phyloP scores from a whole-genome alignment of 2,888 invertebrate genomes.

The Lasius platythorax region DNA sequence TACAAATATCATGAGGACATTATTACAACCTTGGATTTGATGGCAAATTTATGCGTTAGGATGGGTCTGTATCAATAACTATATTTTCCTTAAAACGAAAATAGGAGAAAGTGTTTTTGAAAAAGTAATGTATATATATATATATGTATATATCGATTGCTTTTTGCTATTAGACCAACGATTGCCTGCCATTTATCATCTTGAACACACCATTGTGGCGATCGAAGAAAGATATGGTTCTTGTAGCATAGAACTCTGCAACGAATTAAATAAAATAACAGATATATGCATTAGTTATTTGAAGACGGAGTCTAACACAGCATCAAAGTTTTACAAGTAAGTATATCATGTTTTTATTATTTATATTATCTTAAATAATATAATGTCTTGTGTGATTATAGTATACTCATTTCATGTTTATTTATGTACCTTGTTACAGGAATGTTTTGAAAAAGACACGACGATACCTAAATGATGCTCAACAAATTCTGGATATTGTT shows the following conservation, averaged over 20 bases:
- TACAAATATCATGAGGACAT: conserved; percentile 87
- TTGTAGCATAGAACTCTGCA: conserved; percentile 89
- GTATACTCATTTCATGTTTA: background rate
- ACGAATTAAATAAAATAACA: conserved; percentile 89
- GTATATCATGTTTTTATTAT: conserved; percentile 26
- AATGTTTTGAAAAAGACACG: conserved; percentile 87
- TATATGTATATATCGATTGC: background rate
- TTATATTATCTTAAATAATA: background rate
- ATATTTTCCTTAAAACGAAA: background rate
- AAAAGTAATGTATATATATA: background rate
- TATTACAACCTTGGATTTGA: conserved; percentile 85
- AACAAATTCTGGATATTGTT: conserved; percentile 87
- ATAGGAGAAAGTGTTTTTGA: background rate
- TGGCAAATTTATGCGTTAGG: conserved; percentile 87
- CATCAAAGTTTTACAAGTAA: conserved; percentile 76
- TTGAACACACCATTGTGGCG: conserved; percentile 88
- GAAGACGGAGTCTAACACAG: conserved; percentile 69
- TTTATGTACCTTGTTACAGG: conserved; percentile 78
- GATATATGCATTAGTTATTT: conserved; percentile 88
- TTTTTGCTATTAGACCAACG: conserved; percentile 82
- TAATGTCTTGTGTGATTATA: conserved; percentile 1
- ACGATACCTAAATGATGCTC: conserved; percentile 86
- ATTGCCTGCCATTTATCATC: conserved; percentile 83
- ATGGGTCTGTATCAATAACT: conserved; percentile 83
- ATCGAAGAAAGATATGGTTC: conserved; percentile 89